Percentiles rank a stretch among this genome's conserved stretches.
Evolutionary conservation across 30 jellyfish, hydroid and myxozoan genomes (phyloP).

Genomic region (Mastigias papua): DNA sequence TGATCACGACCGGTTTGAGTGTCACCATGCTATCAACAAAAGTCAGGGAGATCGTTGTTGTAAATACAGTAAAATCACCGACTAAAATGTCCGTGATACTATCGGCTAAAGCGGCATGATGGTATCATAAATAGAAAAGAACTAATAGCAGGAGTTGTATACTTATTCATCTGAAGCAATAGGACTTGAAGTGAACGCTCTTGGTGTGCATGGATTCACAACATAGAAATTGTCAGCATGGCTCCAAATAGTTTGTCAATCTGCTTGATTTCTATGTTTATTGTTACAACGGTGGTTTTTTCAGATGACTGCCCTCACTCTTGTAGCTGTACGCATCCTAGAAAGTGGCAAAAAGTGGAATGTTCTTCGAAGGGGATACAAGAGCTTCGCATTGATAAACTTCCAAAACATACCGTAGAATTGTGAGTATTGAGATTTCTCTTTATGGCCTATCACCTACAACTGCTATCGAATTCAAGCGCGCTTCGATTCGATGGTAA

Average conservation of each 20-base stretch:
- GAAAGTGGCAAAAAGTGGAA: slow-evolving; percentile 26
- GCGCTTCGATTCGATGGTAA: background rate
- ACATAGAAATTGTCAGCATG: slow-evolving; percentile 60
- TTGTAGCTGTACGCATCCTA: slow-evolving; percentile 44
- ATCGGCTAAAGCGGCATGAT: background rate
- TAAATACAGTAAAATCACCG: slow-evolving; percentile 5
- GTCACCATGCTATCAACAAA: background rate
- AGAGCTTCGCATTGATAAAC: slow-evolving; percentile 29
- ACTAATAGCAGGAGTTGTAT: slow-evolving; percentile 13
- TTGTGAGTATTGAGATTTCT: slow-evolving; percentile 56
- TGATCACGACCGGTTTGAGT: background rate
- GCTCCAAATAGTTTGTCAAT: slow-evolving; percentile 36
- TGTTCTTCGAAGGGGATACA: slow-evolving; percentile 68
- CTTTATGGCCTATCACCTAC: background rate
- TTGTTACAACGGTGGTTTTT: slow-evolving; percentile 16
- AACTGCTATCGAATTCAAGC: background rate
- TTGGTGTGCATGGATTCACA: slow-evolving; percentile 69
- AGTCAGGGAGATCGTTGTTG: background rate
- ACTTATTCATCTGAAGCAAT: background rate
- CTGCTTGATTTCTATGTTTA: slow-evolving; percentile 49
- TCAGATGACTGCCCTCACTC: slow-evolving; percentile 68
- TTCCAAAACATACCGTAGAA: slow-evolving; percentile 69
- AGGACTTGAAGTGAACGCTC: slow-evolving; percentile 43
- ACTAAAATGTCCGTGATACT: background rate
- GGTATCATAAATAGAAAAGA: background rate